These are phyloP conservation scores for Lytechinus pictus DNA, from an alignment of 35 echinoderm and acorn worm genomes.

Conservation along the genomic window DNA sequence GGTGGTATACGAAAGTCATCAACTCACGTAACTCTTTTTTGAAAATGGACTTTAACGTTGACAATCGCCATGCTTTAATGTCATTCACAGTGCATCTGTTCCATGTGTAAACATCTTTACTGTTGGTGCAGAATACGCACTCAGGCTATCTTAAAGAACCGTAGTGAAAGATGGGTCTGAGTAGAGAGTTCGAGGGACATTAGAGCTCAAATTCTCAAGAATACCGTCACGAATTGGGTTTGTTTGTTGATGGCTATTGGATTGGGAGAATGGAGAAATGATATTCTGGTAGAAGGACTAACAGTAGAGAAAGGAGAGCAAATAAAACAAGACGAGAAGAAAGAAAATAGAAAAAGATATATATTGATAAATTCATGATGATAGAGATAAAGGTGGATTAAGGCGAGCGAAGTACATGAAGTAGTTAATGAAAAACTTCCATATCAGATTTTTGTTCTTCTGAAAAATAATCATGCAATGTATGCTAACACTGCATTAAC, in stretches of 20 bases:
- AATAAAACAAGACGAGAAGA: neutral
- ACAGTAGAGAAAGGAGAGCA: too few relatives aligned
- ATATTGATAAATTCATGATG: neutral
- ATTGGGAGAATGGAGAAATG: neutral
- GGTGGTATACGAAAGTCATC: neutral
- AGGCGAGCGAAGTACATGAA: neutral
- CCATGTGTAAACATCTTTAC: conserved; percentile 2
- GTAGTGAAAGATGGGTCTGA: neutral
- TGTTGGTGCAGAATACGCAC: neutral
- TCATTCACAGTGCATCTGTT: neutral
- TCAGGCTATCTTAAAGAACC: neutral
- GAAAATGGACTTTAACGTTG: neutral
- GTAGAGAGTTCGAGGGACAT: neutral
- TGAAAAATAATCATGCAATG: too few relatives aligned
- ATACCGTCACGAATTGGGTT: neutral
- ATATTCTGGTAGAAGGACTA: neutral
- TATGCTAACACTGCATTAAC: too few relatives aligned
- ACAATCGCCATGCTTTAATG: neutral
- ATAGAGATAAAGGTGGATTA: neutral
- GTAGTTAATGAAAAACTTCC: too few relatives aligned
- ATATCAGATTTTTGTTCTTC: too few relatives aligned
- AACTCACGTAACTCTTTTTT: neutral
- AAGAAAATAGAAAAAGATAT: neutral
- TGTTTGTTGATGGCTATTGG: conserved; percentile 11
- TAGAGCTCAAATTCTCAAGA: neutral